These are phyloP conservation scores for Yponomeuta malinellus DNA, from an alignment of 2,888 invertebrate genomes.

Conservation along the genomic window DNA sequence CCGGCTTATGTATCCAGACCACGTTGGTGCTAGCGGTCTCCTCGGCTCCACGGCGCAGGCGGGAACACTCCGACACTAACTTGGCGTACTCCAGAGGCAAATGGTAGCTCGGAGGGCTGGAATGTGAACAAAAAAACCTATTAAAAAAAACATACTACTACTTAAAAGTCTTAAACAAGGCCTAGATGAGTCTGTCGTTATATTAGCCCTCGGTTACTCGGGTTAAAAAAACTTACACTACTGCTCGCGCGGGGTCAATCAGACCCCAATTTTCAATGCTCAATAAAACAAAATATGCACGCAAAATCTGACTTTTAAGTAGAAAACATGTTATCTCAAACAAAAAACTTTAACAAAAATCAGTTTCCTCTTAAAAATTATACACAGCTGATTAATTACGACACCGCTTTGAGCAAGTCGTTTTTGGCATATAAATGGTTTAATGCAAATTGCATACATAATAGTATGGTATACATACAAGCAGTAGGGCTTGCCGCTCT, in stretches of 20 bases:
- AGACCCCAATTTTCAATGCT: not conserved
- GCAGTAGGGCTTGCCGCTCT: too few relatives aligned
- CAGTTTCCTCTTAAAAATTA: too few relatives aligned
- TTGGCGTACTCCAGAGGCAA: conserved; percentile 90
- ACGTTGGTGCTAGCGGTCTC: conserved; percentile 56
- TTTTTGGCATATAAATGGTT: too few relatives aligned
- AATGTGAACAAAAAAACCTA: conserved; percentile 27
- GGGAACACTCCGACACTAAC: conserved; percentile 85
- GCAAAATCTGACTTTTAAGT: not conserved
- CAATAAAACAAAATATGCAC: not conserved
- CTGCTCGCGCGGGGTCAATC: too few relatives aligned
- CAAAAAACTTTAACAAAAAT: not conserved
- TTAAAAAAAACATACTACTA: not conserved
- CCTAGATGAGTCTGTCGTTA: too few relatives aligned
- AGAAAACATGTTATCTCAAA: not conserved
- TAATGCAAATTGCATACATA: too few relatives aligned
- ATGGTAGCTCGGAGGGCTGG: conserved; percentile 86
- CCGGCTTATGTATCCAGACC: conserved; percentile 93
- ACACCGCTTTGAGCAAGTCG: too few relatives aligned
- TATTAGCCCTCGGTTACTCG: too few relatives aligned
- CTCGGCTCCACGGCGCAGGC: conserved; percentile 58
- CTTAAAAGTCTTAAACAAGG: too few relatives aligned
- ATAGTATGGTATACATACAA: too few relatives aligned
- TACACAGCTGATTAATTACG: too few relatives aligned
- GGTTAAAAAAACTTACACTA: too few relatives aligned